Evolutionary conservation across 2,888 invertebrate species (phyloP), one percentile per base, ranked within the genome.

Genomic region (Vesta saturnalis): DNA sequence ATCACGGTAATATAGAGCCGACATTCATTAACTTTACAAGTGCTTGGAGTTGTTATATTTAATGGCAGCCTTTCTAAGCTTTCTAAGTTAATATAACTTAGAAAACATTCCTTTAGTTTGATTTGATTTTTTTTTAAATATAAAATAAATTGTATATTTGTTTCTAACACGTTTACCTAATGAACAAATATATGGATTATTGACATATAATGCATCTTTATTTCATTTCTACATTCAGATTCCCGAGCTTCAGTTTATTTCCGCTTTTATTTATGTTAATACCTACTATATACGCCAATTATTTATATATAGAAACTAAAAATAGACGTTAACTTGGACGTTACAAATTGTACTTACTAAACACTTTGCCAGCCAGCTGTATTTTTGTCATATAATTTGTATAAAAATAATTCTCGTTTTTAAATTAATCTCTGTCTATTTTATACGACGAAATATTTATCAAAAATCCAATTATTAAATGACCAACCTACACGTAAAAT

Each of bases 11-110:
- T 76, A 73, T 73, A 73, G 74, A 72, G 71, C 73, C 72, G 74
- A 72, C 73, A 77, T 77, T 77, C 74, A 75, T 77, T 77, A 76
- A 76, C 71, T 74, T 73, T 74, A 76, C 75, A 75, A 76, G 74
- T 76, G 73, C 76, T 75, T 74, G 72, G 69, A 73, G 74, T 75
- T 74, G 75, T 76, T 76, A 73, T 69, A 71, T 74, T 74, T 75
- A 76, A 76, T 75, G 64, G 72, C 73, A 70, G 66, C 69, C 74
- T 72, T 72, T 75, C 68, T 72, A 73, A 62, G 70, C 73, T 72
- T 72, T 73, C 72, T 72, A 74, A 74, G 70, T 73, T 70, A 43
- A 47, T 64, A 69, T 67, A 65, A 71, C 71, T 71, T 69, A 54
- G 58, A 64, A 61, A 60, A 57, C 56, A 63, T 63, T 63, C 56